Percentiles rank a stretch among this genome's conserved stretches.
These are phyloP conservation scores for Rafetus swinhoei DNA, from an alignment of 2,113 vertebrate genomes.

Conservation along the genomic window DNA sequence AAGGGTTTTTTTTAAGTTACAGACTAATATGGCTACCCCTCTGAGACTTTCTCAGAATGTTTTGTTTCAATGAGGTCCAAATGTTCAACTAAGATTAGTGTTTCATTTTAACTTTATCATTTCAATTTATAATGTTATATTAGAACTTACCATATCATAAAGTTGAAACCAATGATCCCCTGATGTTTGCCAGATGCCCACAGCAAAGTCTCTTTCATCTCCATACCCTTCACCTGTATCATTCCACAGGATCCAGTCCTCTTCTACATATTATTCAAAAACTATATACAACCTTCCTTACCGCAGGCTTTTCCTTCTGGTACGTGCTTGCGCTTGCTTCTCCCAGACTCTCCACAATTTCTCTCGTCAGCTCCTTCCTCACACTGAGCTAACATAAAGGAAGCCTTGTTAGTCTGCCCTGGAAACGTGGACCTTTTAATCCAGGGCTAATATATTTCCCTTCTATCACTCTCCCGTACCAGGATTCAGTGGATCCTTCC, in stretches of 20 bases:
- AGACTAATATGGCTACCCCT: too few species aligned
- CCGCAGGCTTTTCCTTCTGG: too few species aligned
- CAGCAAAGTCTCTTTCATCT: not conserved
- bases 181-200: not conserved
- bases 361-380: too few species aligned
- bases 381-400: too few species aligned
- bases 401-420: too few species aligned
- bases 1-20: too few species aligned
- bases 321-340: too few species aligned
- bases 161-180: not conserved
- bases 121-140: not conserved
- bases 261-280: not conserved
- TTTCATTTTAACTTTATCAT: not conserved
- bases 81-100: not conserved
- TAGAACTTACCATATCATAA: not conserved
- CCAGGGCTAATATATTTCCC: too few species aligned
- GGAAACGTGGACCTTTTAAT: too few species aligned
- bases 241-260: not conserved
- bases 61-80: not conserved
- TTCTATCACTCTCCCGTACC: too few species aligned
- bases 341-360: too few species aligned
- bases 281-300: not conserved
- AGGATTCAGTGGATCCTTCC: too few species aligned
- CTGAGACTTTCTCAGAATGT: not conserved
- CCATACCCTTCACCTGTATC: not conserved